Evolutionary conservation across 2,113 vertebrate species (phyloP).

Genomic region (Anseranas semipalmata): DNA sequence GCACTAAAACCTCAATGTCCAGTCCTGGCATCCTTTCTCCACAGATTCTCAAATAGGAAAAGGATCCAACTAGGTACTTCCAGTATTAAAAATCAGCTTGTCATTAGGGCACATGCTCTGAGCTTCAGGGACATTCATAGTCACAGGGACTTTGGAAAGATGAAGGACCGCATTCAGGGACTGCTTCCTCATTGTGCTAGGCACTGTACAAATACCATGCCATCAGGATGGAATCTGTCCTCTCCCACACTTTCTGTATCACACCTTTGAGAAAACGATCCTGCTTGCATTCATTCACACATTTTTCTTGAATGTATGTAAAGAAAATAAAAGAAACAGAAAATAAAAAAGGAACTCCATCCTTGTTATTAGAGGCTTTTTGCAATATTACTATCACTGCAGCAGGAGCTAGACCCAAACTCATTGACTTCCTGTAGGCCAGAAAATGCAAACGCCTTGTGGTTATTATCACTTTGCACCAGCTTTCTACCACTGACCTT

Average conservation of each 20-base stretch:
- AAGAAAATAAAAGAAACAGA: fast-evolving
- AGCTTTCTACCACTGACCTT: constrained; percentile 28
- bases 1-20: fast-evolving
- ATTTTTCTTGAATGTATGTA: no score
- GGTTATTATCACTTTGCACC: constrained; percentile 24
- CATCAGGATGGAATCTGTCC: not conserved
- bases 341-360: not conserved
- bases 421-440: not conserved
- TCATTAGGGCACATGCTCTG: fast-evolving
- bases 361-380: not conserved
- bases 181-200: not conserved
- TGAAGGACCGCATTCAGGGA: not conserved
- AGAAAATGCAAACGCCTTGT: not conserved
- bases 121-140: not conserved
- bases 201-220: not conserved
- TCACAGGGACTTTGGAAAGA: not conserved
- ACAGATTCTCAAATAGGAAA: not conserved
- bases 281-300: not conserved
- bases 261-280: not conserved
- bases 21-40: not conserved
- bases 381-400: not conserved
- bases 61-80: not conserved
- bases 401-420: not conserved
- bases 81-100: not conserved
- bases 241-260: not conserved